Conservation (phyloP, 2,888 invertebrate genomes). For the Chloromyia formosa region DNA sequence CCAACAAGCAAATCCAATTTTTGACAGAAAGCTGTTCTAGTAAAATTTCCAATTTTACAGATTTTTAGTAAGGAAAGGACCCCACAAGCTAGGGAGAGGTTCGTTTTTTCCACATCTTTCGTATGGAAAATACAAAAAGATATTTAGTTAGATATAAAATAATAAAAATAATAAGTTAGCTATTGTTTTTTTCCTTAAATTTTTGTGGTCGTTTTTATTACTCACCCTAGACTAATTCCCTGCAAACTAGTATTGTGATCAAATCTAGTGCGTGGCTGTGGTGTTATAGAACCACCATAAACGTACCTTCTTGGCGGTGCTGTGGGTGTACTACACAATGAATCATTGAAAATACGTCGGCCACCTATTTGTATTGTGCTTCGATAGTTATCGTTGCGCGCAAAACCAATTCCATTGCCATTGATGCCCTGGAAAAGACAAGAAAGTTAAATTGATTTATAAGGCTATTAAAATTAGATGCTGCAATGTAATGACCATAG, state of each 20-base stretch:
- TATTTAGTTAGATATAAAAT: neutral
- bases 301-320: slow-evolving; percentile 63
- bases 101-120: neutral
- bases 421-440: slow-evolving; percentile 32
- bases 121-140: neutral
- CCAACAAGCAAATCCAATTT: neutral
- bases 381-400: slow-evolving; percentile 59
- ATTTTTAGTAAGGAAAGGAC: neutral
- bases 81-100: slow-evolving; percentile 5
- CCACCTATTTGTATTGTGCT: slow-evolving; percentile 58
- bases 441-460: neutral
- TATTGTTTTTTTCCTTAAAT: neutral
- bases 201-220: slow-evolving; percentile 49
- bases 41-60: too few species aligned
- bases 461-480: neutral
- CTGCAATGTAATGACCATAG: neutral
- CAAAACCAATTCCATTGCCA: slow-evolving; percentile 51
- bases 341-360: slow-evolving; percentile 32
- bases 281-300: slow-evolving; percentile 69
- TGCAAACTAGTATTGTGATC: slow-evolving; percentile 51
- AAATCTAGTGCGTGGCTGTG: slow-evolving; percentile 66
- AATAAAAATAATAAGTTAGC: too few species aligned
- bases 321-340: slow-evolving; percentile 47
- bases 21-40: neutral
- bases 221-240: slow-evolving; percentile 65